These are phyloP conservation scores for Trichonephila inaurata DNA, from an alignment of 1,140 invertebrate species.

Conservation along the genomic window DNA sequence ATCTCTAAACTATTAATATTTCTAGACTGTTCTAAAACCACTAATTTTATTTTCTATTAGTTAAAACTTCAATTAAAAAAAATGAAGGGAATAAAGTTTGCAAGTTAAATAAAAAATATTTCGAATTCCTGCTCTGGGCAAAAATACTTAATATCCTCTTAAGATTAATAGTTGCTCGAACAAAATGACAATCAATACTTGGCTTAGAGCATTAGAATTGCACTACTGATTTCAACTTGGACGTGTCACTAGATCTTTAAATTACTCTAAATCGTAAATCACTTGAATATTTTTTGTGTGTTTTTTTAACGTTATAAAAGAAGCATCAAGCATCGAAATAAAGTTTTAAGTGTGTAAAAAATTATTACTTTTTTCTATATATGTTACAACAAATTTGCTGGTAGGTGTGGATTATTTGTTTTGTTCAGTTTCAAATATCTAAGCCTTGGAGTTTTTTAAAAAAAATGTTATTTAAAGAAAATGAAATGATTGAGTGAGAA, in stretches of 20 bases:
- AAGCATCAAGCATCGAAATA: no score
- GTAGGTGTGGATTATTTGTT: no score
- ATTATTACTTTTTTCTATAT: background rate
- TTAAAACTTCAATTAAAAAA: no score
- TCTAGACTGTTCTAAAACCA: no score
- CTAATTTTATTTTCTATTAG: no score
- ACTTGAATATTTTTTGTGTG: background rate
- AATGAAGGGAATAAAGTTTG: background rate
- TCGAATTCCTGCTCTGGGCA: background rate
- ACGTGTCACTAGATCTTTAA: slow-evolving; percentile 23
- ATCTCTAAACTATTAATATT: no score
- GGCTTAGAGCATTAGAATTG: background rate
- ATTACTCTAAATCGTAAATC: slow-evolving; percentile 1
- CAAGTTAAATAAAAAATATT: background rate
- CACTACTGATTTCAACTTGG: background rate
- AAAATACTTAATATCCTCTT: slow-evolving; percentile 22
- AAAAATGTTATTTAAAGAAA: no score
- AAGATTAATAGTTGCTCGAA: background rate
- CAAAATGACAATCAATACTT: slow-evolving; percentile 21
- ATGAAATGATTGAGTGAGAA: no score
- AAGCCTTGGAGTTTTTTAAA: no score
- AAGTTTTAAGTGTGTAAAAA: no score
- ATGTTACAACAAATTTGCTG: background rate
- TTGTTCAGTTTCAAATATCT: no score
- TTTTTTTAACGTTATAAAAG: no score